Percentiles rank a stretch among this genome's conserved stretches.
phyloP scores from a whole-genome alignment of 2,113 vertebrate species.

The Condylura cristata region DNA sequence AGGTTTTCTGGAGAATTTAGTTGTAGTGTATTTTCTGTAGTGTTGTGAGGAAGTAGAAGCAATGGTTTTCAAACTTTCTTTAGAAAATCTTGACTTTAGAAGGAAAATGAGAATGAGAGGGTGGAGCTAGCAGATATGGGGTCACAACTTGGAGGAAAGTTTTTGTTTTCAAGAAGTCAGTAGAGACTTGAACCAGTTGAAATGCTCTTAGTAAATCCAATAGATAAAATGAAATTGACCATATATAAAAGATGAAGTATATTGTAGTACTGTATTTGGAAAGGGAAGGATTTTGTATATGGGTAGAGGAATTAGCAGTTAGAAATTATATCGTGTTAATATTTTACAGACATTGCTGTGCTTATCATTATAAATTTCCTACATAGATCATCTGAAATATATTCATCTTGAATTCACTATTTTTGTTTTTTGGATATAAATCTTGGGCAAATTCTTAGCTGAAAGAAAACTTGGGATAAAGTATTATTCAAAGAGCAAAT shows the following conservation, averaged over 20 bases:
- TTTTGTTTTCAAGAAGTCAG: neutral
- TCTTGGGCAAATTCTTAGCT: neutral
- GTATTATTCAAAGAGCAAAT: constrained; percentile 35
- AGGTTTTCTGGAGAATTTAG: neutral
- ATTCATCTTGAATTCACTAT: neutral
- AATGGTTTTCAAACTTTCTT: neutral
- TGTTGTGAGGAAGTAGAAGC: neutral
- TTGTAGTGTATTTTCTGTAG: neutral
- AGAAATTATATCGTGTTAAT: neutral
- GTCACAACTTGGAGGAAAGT: neutral
- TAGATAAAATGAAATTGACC: neutral
- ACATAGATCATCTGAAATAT: neutral
- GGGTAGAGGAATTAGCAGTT: neutral
- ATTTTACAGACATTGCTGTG: neutral
- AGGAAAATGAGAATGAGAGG: neutral
- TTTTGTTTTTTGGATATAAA: constrained; percentile 23
- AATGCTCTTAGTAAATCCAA: neutral
- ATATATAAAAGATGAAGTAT: neutral
- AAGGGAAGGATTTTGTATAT: neutral
- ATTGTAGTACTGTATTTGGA: neutral
- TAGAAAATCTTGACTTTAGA: neutral
- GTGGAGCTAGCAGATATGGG: too few relatives aligned
- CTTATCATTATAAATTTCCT: neutral
- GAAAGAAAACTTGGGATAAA: constrained; percentile 21
- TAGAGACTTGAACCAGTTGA: neutral